Evolutionary conservation across 2,888 invertebrate species (phyloP), one percentile per base, ranked within the genome.

Genomic region (Lithophane ornitopus): DNA sequence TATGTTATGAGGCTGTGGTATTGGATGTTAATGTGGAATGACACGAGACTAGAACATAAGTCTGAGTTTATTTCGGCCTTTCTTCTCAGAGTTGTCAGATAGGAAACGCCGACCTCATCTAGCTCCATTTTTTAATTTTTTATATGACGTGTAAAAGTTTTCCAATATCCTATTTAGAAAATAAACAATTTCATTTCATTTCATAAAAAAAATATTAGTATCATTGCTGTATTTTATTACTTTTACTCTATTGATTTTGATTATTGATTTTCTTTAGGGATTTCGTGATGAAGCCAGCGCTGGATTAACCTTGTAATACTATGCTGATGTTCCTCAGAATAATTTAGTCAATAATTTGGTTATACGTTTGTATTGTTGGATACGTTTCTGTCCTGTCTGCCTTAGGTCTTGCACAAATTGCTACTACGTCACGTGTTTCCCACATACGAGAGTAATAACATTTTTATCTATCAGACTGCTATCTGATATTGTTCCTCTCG

Each of bases 381-480:
- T 19, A 28, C 28, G 11, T 11, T 19, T 46, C 22, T 28, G 1
- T 16, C 14, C 9, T n/a, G 39, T 41, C 39, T 26, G n/a, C 41
- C 11, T 19, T 12, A 63, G 26, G 16, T 26, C 41, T 19, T 65
- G 3, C 65, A 46, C 49, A 28, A 28, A 28, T 49, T 28, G 8
- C n/a, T 16, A 54, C 2, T 11, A 49, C 3, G 14, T 56, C 16
- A 72, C 34, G 9, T 52, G 9, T 22, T 0, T 56, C 22, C 46
- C 46, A 3, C 16, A 28, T 19, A 62, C n/a, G n/a, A n/a, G n/a
- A n/a, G n/a, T 0, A 26, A 52, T 54, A 22, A 59, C 19, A 65
- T 56, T 61, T 11, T 22, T 28, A n/a, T 54, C 34, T 22, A 82
- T 82, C 34, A 34, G 56, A 73, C 63, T 70, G 67, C 67, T 19